These are phyloP conservation scores for Petroica traversi DNA, from an alignment of 2,113 vertebrate species.

Conservation along the genomic window DNA sequence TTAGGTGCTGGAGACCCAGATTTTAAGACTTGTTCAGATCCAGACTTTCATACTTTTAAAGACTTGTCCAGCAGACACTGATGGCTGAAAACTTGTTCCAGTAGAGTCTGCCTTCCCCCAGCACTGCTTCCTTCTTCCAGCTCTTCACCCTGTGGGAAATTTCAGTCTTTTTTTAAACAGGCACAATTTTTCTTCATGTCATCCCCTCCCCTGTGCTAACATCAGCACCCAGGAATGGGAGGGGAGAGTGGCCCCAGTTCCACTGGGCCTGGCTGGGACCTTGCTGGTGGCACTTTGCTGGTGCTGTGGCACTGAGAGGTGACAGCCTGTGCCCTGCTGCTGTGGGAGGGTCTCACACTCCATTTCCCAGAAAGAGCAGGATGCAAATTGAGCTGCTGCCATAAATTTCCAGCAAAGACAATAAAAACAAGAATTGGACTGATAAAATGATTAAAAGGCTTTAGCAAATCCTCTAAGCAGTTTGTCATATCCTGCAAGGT, in stretches of 20 bases:
- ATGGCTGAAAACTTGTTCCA: background rate
- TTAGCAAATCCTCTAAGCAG: background rate
- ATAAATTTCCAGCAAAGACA: background rate
- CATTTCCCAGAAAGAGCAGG: background rate
- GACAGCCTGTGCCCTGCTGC: background rate
- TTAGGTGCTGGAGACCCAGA: background rate
- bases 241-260: background rate
- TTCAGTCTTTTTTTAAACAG: background rate
- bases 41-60: background rate
- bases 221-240: background rate
- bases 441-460: background rate
- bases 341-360: background rate
- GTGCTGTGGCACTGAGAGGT: background rate
- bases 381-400: background rate
- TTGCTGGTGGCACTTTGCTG: background rate
- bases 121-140: background rate
- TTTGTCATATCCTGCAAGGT: background rate
- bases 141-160: background rate
- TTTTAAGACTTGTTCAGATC: background rate
- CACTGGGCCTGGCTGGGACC: background rate
- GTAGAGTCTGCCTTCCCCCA: background rate
- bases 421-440: background rate
- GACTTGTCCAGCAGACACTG: background rate
- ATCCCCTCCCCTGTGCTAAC: background rate
- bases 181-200: background rate